Evolutionary conservation across 2,797 vertebrate genomes (phyloP), one percentile per base, ranked within the genome.

Genomic region (Myripristis murdjan): DNA sequence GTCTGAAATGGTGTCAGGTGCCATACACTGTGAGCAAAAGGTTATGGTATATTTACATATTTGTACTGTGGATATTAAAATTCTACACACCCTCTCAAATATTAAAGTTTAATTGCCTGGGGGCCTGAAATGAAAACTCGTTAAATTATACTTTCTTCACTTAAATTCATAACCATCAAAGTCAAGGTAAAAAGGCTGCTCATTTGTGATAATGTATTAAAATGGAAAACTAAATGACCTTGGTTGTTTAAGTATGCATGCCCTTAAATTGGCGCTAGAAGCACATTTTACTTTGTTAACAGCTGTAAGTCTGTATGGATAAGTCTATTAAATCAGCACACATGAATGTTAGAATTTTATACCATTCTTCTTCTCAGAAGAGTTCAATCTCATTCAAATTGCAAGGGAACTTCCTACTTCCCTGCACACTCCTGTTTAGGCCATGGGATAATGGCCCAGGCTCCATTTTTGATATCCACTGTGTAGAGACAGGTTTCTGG

Each of bases 381-480:
- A 35, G 33, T 35, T 35, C 5, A 35, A 35, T 5, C 33, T 35
- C 33, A 35, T 7, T 35, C 33, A 35, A 35, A 35, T 35, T 8
- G 7, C 33, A 35, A 35, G 9, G 8, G 33, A 1, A 7, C 26
- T 28, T n/a, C n/a, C n/a, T n/a, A 31, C n/a, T n/a, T n/a, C n/a
- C n/a, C n/a, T 31, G 7, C 35, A 37, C 9, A 37, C 9, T 10
- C 35, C 35, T 37, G 2, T 9, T 37, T 37, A 37, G 35, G 6
- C 31, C 28, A 5, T 28, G 28, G 33, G 2, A 9, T 35, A 10
- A 35, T 8, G 33, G 64, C 43, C 28, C 46, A 71, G 74, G n/a
- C 43, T 41, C 47, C 24, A 22, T 43, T 68, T 72, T 59, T 64
- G 18, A 35, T 37, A 51, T 43, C n/a, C 15, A 37, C 49, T 48